Conservation (phyloP, 2,888 invertebrate genomes). For the Quadroppia sp. region DNA sequence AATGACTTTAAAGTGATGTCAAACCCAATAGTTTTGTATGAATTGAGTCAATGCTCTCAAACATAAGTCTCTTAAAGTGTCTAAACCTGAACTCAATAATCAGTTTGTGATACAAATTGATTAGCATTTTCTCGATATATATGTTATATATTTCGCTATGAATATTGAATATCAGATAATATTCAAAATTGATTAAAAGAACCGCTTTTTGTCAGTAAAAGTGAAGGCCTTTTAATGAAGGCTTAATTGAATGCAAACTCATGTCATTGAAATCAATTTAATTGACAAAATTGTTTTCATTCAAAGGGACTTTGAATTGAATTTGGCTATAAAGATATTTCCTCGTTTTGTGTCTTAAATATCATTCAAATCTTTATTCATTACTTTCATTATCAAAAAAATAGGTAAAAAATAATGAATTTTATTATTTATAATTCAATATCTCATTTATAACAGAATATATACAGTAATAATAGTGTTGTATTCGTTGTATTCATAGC, state of each 20-base stretch:
- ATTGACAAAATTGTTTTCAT: not conserved
- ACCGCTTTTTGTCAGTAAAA: no score
- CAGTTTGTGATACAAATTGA: no score
- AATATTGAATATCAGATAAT: not conserved
- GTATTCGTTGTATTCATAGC: no score
- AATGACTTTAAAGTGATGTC: no score
- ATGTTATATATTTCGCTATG: no score
- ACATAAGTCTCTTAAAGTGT: no score
- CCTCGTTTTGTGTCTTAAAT: not conserved
- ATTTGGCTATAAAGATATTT: not conserved
- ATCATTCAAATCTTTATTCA: not conserved
- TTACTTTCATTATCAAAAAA: not conserved
- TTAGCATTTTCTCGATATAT: no score
- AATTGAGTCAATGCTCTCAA: no score
- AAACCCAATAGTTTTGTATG: no score
- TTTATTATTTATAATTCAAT: not conserved
- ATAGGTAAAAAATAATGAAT: not conserved
- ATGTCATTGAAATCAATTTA: not conserved
- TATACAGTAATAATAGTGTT: not conserved
- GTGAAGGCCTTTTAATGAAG: not conserved
- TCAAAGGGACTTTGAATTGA: no score
- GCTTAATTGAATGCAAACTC: not conserved
- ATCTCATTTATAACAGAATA: not conserved
- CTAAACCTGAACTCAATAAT: no score
- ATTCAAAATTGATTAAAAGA: not conserved